These are phyloP conservation scores for Triplophysa bombifrons DNA, from an alignment of 2,797 vertebrate genomes.

Conservation along the genomic window DNA sequence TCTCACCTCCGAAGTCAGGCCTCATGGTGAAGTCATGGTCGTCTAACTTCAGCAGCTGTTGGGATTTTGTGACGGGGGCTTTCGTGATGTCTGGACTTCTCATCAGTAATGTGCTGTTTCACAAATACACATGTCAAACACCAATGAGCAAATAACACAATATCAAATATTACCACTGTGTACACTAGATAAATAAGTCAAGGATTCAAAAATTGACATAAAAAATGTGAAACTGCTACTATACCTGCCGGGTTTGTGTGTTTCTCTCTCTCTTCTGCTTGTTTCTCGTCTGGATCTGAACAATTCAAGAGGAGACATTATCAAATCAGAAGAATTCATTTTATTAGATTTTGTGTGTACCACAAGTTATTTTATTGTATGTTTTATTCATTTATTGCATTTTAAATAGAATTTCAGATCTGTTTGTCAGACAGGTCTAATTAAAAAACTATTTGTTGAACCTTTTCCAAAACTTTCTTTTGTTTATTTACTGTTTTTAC, in stretches of 20 bases:
- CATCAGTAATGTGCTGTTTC: constrained; percentile 80
- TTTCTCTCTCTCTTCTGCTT: constrained; percentile 39
- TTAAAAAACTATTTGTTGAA: too few relatives aligned
- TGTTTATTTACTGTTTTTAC: too few relatives aligned
- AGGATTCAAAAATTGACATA: too few relatives aligned
- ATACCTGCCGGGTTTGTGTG: constrained; percentile 67
- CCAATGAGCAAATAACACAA: not conserved
- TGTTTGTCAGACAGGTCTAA: too few relatives aligned
- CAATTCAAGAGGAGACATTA: constrained; percentile 25
- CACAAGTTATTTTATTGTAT: too few relatives aligned
- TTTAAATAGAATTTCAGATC: too few relatives aligned
- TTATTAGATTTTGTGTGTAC: too few relatives aligned
- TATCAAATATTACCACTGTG: too few relatives aligned
- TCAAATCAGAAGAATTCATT: not conserved
- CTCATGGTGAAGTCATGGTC: constrained; percentile 96
- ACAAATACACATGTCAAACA: not conserved
- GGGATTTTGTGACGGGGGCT: constrained; percentile 82
- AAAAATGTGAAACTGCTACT: too few relatives aligned
- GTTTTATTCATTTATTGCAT: too few relatives aligned
- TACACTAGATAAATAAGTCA: not conserved
- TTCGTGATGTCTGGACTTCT: constrained; percentile 89
- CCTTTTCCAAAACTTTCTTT: too few relatives aligned
- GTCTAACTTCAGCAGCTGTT: constrained; percentile 87
- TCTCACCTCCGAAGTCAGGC: constrained; percentile 91
- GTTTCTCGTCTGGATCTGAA: constrained; percentile 69